Base-by-base conservation (phyloP, 2,797 vertebrate genomes). In the Arremon aurantiirostris region DNA sequence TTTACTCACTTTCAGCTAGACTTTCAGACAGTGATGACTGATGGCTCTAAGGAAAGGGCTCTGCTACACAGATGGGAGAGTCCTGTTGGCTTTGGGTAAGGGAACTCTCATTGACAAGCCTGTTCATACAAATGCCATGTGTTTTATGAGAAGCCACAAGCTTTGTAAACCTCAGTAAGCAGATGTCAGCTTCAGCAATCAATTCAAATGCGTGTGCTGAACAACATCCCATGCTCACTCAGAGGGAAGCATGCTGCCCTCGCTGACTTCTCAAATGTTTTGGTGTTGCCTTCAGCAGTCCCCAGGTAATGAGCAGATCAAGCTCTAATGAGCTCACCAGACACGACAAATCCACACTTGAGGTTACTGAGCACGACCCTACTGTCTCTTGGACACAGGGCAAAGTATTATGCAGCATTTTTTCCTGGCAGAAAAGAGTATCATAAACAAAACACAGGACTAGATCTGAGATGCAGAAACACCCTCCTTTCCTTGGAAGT, bases 291-390 rank as follows among this genome's bases (percentile, higher is more conserved):
- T 93, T 89, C 57, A 73, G 81, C 9, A 85, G 26, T 78, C 75
- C 69, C 35, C 76, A 93, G 79, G 79, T 95, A 95, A 91, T 65
- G 72, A 95, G 92, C 55, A 66, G 84, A 95, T 91, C 83, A 89
- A 89, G 72, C 47, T 64, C 84, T 93, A 93, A 94, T 64, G 65
- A 95, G 89, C 82, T 91, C 63, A 91, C 81, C 35, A 79, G 44
- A 53, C 56, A 79, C 1, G 55, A 92, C 89, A 92, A 72, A 72
- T 56, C 72, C 57, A 16, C 69, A 76, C 50, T 76, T 55, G 71
- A 83, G 83, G 89, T 92, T 89, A 89, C 53, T 30, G 39, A n/a
- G 64, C 32, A 37, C 0, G 0, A 83, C 79, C 72, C 35, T 77
- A 15, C 44, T 82, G 50, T 72, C 57, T 92, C 82, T 52, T 26